phyloP scores from a whole-genome alignment of 2,797 vertebrate genomes.

The Melanotaenia boesemani region DNA sequence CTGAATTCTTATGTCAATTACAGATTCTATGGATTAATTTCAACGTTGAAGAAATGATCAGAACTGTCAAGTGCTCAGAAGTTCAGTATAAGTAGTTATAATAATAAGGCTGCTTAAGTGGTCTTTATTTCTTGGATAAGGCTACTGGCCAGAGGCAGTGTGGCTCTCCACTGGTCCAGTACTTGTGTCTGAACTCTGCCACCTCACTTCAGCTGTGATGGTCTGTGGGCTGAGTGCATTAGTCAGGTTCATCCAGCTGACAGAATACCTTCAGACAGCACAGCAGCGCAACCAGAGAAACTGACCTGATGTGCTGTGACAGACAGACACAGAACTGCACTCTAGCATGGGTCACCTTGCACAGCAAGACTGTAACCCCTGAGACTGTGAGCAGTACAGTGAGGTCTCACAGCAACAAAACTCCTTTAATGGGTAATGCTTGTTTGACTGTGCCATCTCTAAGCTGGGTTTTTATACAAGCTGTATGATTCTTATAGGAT shows the following conservation, averaged over 20 bases:
- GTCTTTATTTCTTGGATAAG: slow-evolving; percentile 19
- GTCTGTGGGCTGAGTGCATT: slow-evolving; percentile 65
- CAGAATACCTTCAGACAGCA: slow-evolving; percentile 73
- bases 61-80: not conserved
- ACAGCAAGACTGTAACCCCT: slow-evolving; percentile 41
- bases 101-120: not conserved
- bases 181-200: slow-evolving; percentile 58
- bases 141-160: slow-evolving; percentile 19
- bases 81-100: not conserved
- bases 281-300: slow-evolving; percentile 51
- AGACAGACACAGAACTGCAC: slow-evolving; percentile 67
- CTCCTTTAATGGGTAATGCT: slow-evolving; percentile 29
- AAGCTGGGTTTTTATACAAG: slow-evolving; percentile 9
- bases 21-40: not conserved
- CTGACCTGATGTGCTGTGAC: slow-evolving; percentile 70
- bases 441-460: slow-evolving; percentile 29
- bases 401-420: slow-evolving; percentile 31
- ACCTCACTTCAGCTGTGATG: slow-evolving; percentile 64
- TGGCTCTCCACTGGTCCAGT: slow-evolving; percentile 30
- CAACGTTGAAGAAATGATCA: not conserved
- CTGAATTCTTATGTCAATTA: not conserved
- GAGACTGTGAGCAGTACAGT: slow-evolving; percentile 21
- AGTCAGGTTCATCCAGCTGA: slow-evolving; percentile 76
- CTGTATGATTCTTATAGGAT: slow-evolving; percentile 2
- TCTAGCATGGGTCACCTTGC: slow-evolving; percentile 72